phyloP scores from a whole-genome alignment of 2,113 vertebrate species.

The Lamprotornis superbus region DNA sequence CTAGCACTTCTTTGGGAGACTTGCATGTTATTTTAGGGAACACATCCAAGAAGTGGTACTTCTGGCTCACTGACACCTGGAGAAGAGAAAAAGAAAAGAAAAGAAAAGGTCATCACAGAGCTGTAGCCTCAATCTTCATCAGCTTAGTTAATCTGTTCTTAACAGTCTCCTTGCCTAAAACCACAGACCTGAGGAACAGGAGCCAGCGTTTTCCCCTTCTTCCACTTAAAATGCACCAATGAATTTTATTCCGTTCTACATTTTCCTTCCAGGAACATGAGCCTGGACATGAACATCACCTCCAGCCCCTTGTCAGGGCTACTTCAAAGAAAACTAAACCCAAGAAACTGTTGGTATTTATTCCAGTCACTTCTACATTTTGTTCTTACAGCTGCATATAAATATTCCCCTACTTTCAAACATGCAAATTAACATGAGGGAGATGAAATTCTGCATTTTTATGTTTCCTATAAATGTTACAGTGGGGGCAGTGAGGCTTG shows the following conservation, averaged over 20 bases:
- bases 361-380: not conserved
- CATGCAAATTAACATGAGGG: not conserved
- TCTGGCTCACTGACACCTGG: conserved; percentile 21
- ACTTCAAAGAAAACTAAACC: not conserved
- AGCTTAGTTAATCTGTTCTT: not conserved
- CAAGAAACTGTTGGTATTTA: not conserved
- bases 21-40: conserved; percentile 89
- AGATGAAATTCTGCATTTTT: not conserved
- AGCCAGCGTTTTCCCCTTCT: not conserved
- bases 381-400: not conserved
- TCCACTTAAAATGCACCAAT: not conserved
- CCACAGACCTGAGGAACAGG: not conserved
- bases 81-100: not conserved
- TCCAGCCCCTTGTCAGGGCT: not conserved
- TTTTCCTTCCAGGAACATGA: not conserved
- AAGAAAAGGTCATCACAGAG: not conserved
- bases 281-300: not conserved
- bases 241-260: not conserved
- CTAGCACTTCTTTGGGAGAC: conserved; percentile 88
- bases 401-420: not conserved
- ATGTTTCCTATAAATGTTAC: not conserved
- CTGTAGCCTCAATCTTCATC: not conserved
- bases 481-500: not conserved
- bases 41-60: conserved; percentile 78
- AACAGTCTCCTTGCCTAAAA: not conserved